Base-by-base conservation (phyloP, 2,797 vertebrate species). In the Aphelocoma californica region DNA sequence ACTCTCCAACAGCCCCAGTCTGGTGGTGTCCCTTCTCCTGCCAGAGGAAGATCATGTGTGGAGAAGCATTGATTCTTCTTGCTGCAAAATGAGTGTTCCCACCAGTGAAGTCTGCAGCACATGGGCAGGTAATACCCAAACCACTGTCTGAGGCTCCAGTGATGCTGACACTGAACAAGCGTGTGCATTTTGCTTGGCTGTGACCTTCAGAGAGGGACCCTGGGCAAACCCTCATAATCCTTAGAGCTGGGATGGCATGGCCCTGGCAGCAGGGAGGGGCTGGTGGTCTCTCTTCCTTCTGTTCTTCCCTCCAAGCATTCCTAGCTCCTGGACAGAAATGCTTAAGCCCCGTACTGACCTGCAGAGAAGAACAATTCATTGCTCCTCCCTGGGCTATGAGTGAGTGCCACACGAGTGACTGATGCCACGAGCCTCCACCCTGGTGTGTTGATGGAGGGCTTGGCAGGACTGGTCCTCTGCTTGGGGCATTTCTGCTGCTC, bases 51-150 rank as follows among this genome's bases (percentile, higher is more conserved):
- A 24, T 8, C 3, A 0, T 1, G 7, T 0, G 6, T 42, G 47
- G 5, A 4, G 36, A 60, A 42, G 5, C 9, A 47, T 0, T 3
- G 1, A 17, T n/a, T 70, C 14, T 12, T 66, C 60, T 62, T 47
- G 7, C 10, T n/a, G 40, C 58, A 28, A 23, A 25, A 21, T 8
- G 10, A 60, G 18, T 11, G 29, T 10, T 81, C 61, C n/a, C 20
- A 9, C 38, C 31, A 73, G 44, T n/a, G 44, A 24, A 47, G 10
- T 26, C 25, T 57, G 38, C 38, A 62, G 48, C 29, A 12, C 5
- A 0, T 1, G 38, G 47, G 6, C n/a, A 44, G 21, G 18, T 2
- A 21, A 48, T 4, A 1, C 9, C 16, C 48, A 10, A 3, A 21
- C 17, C 38, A 4, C 50, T 14, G 10, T 16, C 34, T 40, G 91